Conservation (phyloP, 2,113 vertebrate genomes). For the Cnemophilus loriae region DNA sequence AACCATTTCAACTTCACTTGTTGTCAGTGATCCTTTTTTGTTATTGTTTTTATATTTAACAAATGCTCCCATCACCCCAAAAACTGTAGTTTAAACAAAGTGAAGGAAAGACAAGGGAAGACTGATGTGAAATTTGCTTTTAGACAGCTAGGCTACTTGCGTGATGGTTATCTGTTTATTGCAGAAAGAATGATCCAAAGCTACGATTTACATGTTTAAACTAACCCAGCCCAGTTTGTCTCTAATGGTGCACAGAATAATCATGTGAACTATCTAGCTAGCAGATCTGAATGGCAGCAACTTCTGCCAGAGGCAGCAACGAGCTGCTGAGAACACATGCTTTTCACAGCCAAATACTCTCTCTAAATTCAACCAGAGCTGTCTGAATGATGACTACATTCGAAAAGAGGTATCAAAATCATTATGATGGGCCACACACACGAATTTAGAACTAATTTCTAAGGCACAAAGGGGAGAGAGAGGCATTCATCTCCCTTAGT, state of each 20-base stretch:
- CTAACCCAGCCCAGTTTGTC: background rate
- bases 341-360: background rate
- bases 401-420: background rate
- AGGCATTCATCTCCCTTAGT: background rate
- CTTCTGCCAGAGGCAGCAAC: constrained; percentile 22
- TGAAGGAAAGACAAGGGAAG: background rate
- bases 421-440: background rate
- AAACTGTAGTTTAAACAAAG: background rate
- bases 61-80: background rate
- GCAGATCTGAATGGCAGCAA: background rate
- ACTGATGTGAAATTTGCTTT: background rate
- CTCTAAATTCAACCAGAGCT: background rate
- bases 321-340: background rate
- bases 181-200: background rate
- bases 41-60: background rate
- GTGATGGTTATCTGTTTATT: background rate
- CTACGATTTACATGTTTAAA: background rate
- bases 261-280: background rate
- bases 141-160: background rate
- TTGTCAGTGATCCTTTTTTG: background rate
- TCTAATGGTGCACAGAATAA: background rate
- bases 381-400: background rate
- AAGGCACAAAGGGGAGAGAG: background rate
- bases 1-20: background rate
- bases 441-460: background rate